Evolutionary conservation across 92 coral and sea anemone species (phyloP).

Genomic region (Actinernus sp.): DNA sequence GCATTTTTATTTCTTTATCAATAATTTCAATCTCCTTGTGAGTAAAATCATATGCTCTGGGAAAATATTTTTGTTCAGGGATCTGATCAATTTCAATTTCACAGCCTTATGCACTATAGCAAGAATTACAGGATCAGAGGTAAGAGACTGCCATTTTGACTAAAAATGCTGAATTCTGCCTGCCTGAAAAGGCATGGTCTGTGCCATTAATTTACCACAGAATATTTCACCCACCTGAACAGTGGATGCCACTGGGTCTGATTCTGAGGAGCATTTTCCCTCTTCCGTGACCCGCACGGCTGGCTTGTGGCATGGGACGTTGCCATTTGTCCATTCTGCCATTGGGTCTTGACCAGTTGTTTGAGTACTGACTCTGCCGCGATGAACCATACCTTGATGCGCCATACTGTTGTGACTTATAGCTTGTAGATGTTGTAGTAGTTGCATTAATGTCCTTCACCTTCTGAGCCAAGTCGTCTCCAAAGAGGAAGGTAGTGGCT

Average conservation of each 20-base stretch:
- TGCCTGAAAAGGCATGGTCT: conserved; percentile 8
- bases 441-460: conserved; percentile 38
- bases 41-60: conserved; percentile 8
- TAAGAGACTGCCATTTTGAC: conserved; percentile 8
- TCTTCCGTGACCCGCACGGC: no score
- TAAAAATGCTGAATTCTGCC: conserved; percentile 15
- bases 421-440: conserved; percentile 9
- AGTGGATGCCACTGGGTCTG: no score
- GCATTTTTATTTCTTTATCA: no score
- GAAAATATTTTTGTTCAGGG: conserved; percentile 6
- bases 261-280: no score
- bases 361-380: no score
- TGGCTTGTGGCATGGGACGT: no score
- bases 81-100: conserved; percentile 16
- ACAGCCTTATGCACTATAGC: conserved; percentile 31
- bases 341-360: no score
- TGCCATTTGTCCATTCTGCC: no score
- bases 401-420: no score
- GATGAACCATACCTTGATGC: no score
- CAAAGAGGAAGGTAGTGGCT: conserved; percentile 33
- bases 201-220: background rate
- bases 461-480: conserved; percentile 36
- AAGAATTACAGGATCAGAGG: conserved; percentile 28
- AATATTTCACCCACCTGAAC: conserved; percentile 12
- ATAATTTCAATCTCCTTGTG: background rate